phyloP scores from a whole-genome alignment of 2,888 invertebrate species.

The Tolmerus cingulatus region DNA sequence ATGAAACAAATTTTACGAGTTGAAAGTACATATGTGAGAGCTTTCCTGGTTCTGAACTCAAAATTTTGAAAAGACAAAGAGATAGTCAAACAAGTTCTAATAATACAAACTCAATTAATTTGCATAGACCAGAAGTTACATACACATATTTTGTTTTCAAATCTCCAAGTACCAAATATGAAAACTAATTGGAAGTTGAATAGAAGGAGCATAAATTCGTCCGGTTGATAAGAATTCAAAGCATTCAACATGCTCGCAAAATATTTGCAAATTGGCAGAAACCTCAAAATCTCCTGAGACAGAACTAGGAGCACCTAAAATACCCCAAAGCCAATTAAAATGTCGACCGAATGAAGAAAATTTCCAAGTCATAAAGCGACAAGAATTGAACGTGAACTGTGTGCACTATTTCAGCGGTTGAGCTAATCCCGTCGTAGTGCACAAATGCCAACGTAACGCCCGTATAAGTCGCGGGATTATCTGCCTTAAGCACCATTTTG shows the following conservation, averaged over 20 bases:
- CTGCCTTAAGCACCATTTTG: constrained; percentile 6
- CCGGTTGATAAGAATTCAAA: background rate
- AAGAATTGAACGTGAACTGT: background rate
- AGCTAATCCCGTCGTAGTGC: background rate
- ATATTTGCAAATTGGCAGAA: background rate
- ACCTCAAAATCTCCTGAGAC: background rate
- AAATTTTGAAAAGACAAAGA: too few relatives aligned
- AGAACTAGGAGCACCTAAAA: background rate
- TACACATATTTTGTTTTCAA: background rate
- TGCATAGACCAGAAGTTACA: background rate
- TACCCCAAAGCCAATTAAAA: background rate
- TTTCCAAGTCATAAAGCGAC: background rate
- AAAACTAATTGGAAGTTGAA: background rate
- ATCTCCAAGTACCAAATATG: background rate
- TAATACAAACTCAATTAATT: background rate
- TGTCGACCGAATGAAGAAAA: background rate
- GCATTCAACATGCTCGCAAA: background rate
- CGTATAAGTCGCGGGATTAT: constrained; percentile 12
- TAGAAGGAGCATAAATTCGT: background rate
- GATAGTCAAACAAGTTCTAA: too few relatives aligned
- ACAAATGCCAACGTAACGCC: background rate
- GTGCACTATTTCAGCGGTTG: background rate
- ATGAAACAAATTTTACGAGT: too few relatives aligned
- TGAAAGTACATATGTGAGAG: too few relatives aligned
- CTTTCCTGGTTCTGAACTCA: too few relatives aligned